These are phyloP conservation scores for Cantharis rufa DNA, from an alignment of 2,888 invertebrate genomes.

Conservation along the genomic window DNA sequence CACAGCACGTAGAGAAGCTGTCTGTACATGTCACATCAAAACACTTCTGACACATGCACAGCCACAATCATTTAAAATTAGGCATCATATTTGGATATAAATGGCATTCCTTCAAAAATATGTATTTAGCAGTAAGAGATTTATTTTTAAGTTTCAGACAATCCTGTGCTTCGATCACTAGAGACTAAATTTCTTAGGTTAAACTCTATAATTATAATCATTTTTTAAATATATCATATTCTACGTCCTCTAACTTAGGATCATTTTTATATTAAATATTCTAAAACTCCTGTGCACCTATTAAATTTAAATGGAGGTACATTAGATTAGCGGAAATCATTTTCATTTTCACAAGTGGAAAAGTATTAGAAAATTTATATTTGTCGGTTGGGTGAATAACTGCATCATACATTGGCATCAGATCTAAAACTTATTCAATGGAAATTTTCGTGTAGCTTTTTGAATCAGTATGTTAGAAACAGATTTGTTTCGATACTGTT, in stretches of 20 bases:
- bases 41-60: conserved; percentile 49
- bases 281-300: not conserved
- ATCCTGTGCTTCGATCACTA: not conserved
- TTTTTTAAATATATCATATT: too few species aligned
- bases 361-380: not conserved
- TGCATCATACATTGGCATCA: too few species aligned
- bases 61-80: conserved; percentile 49
- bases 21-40: conserved; percentile 49
- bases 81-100: conserved; percentile 50
- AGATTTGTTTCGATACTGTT: not conserved
- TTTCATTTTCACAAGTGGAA: not conserved
- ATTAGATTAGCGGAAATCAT: not conserved
- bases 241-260: not conserved
- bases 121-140: not conserved
- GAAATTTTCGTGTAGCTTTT: not conserved
- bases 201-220: too few species aligned
- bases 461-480: not conserved
- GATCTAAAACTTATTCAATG: not conserved
- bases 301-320: not conserved
- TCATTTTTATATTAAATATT: not conserved
- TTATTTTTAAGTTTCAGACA: not conserved
- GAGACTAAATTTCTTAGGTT: not conserved
- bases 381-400: not conserved
- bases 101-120: conserved; percentile 40
- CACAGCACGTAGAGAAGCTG: conserved; percentile 43